These are phyloP conservation scores for Coendou prehensilis DNA, from an alignment of 2,797 vertebrate species.

Conservation along the genomic window DNA sequence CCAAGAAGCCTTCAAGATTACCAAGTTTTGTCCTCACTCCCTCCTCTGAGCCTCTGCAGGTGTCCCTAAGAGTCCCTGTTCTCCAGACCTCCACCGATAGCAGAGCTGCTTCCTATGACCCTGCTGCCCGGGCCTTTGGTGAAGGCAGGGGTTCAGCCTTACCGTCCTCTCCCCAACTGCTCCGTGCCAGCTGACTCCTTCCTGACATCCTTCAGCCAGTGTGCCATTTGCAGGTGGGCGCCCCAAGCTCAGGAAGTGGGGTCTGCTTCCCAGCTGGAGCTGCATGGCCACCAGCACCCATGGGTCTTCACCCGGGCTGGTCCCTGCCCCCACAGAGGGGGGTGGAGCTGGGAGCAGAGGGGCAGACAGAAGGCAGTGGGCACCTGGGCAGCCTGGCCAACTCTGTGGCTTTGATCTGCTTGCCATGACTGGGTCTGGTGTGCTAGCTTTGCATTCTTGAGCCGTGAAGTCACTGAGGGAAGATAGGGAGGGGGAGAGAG, in stretches of 20 bases:
- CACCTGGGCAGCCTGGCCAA: neutral
- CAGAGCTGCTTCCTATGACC: neutral
- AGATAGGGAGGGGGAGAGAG: neutral
- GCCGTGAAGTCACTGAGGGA: constrained; percentile 59
- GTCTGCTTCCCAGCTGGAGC: neutral
- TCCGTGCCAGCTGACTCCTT: neutral
- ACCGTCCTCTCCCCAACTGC: neutral
- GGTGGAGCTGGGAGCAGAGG: neutral
- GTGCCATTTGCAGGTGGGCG: neutral
- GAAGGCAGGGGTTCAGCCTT: neutral
- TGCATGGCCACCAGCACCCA: neutral
- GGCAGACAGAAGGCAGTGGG: neutral
- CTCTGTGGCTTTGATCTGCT: constrained; percentile 64
- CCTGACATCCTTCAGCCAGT: neutral
- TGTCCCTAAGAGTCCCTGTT: neutral
- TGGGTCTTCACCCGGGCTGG: neutral
- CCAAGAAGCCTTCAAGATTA: constrained; percentile 37
- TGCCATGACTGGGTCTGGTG: neutral
- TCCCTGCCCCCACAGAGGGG: too few relatives aligned
- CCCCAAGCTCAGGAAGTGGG: neutral
- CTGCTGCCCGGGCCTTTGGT: neutral
- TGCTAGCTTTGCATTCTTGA: constrained; percentile 64
- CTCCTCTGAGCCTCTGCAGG: neutral
- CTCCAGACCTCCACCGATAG: neutral
- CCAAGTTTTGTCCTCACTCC: neutral